Conservation (phyloP, 2,888 invertebrate species). For the Junonia oenone region DNA sequence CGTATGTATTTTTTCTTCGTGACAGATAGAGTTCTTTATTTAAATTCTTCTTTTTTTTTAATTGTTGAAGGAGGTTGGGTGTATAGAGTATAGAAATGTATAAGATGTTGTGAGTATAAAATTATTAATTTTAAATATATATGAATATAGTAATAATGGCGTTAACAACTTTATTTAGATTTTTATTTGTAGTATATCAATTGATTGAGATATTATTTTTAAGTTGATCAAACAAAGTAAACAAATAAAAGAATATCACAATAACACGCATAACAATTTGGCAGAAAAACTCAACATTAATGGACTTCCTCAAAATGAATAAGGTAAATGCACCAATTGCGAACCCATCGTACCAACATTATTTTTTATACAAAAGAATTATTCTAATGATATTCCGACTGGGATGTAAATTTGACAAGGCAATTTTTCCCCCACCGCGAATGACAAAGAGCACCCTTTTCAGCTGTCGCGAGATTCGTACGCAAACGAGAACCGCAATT, state of each 20-base stretch:
- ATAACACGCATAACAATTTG: not conserved
- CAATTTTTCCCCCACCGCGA: constrained; percentile 29
- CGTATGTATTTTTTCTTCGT: too few relatives aligned
- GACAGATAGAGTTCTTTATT: too few relatives aligned
- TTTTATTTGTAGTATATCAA: too few relatives aligned
- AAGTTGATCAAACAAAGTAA: not conserved
- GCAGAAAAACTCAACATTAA: not conserved
- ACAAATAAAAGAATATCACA: not conserved
- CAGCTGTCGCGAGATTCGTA: constrained; percentile 34
- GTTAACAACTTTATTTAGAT: not conserved
- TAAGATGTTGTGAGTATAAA: too few relatives aligned
- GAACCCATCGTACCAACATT: not conserved
- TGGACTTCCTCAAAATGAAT: not conserved
- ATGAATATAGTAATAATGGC: too few relatives aligned
- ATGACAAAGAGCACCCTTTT: constrained; percentile 35
- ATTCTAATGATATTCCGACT: constrained; percentile 5
- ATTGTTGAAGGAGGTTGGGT: too few relatives aligned
- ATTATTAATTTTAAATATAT: too few relatives aligned
- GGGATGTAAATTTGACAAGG: constrained; percentile 27
- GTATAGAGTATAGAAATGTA: too few relatives aligned
- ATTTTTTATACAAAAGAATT: not conserved
- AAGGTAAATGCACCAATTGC: constrained; percentile 4
- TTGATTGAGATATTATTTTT: too few relatives aligned
- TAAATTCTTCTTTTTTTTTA: too few relatives aligned
- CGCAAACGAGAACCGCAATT: constrained; percentile 20